These are phyloP conservation scores for Eriosoma lanigerum DNA, from an alignment of 1,140 invertebrate species.

Conservation along the genomic window DNA sequence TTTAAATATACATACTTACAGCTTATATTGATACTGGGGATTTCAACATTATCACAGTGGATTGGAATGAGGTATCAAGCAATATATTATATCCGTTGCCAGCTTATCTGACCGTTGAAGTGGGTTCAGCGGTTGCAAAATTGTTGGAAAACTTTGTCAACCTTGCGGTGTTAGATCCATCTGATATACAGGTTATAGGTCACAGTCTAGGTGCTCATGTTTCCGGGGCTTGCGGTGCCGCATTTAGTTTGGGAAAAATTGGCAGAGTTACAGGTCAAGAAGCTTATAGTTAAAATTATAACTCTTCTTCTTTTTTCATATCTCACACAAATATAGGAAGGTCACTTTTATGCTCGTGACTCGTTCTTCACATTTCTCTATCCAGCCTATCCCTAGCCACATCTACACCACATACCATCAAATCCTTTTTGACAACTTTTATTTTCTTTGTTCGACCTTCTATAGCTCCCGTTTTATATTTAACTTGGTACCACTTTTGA, in stretches of 20 bases:
- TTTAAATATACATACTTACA: too few species aligned
- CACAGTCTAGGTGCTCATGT: slow-evolving; percentile 85
- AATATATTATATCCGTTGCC: slow-evolving; percentile 58
- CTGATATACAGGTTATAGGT: slow-evolving; percentile 59
- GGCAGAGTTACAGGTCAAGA: slow-evolving; percentile 66
- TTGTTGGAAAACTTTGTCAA: slow-evolving; percentile 53
- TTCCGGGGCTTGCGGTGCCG: slow-evolving; percentile 71
- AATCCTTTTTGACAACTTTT: too few species aligned
- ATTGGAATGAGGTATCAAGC: slow-evolving; percentile 63
- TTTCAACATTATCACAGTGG: slow-evolving; percentile 66
- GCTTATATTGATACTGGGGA: slow-evolving; percentile 63
- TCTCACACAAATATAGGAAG: too few species aligned
- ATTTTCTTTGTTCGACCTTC: too few species aligned
- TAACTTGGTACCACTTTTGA: too few species aligned
- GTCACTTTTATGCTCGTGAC: too few species aligned
- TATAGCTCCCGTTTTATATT: too few species aligned
- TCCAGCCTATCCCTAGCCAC: too few species aligned
- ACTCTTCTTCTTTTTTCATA: too few species aligned
- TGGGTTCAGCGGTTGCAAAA: slow-evolving; percentile 57
- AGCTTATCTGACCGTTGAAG: slow-evolving; percentile 50
- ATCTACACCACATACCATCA: too few species aligned
- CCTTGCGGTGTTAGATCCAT: background rate
- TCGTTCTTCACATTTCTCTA: too few species aligned
- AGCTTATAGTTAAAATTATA: too few species aligned
- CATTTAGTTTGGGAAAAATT: slow-evolving; percentile 61